These are phyloP conservation scores for Speoplatyrhinus poulsoni DNA, from an alignment of 2,113 vertebrate species.

Conservation along the genomic window DNA sequence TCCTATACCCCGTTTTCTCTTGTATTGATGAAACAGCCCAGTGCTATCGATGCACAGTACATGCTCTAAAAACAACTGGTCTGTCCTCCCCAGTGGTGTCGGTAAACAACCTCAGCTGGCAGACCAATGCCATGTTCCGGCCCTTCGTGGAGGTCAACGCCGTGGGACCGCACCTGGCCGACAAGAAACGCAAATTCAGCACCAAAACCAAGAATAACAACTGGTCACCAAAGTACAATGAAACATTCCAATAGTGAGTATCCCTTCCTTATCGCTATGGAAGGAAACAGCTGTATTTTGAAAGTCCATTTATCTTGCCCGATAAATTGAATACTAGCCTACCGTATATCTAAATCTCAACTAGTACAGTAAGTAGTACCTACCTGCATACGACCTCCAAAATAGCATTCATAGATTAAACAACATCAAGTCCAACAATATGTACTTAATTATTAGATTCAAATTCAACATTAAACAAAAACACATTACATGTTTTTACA, in stretches of 20 bases:
- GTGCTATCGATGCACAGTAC: too few species aligned
- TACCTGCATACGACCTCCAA: not conserved
- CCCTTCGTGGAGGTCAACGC: slow-evolving; percentile 95
- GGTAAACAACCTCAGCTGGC: slow-evolving; percentile 92
- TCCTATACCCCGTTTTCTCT: too few species aligned
- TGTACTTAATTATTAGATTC: too few species aligned
- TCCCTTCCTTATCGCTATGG: not conserved
- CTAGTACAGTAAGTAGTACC: not conserved
- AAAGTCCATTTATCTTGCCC: too few species aligned
- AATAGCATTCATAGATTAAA: not conserved
- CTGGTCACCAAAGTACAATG: slow-evolving; percentile 98
- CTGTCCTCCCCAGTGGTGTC: slow-evolving; percentile 80
- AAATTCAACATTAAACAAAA: too few species aligned
- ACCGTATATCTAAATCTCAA: too few species aligned
- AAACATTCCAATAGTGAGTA: slow-evolving; percentile 98
- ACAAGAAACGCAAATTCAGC: slow-evolving; percentile 95
- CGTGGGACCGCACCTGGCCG: slow-evolving; percentile 88
- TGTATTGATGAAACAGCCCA: too few species aligned
- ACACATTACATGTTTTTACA: too few species aligned
- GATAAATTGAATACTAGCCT: too few species aligned
- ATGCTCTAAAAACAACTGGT: not conserved
- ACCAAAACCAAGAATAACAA: slow-evolving; percentile 99
- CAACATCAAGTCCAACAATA: not conserved
- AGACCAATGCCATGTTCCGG: slow-evolving; percentile 94
- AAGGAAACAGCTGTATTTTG: not conserved